Evolutionary conservation across 1,140 invertebrate species (phyloP).

Genomic region (Lasioglossum baleicum): DNA sequence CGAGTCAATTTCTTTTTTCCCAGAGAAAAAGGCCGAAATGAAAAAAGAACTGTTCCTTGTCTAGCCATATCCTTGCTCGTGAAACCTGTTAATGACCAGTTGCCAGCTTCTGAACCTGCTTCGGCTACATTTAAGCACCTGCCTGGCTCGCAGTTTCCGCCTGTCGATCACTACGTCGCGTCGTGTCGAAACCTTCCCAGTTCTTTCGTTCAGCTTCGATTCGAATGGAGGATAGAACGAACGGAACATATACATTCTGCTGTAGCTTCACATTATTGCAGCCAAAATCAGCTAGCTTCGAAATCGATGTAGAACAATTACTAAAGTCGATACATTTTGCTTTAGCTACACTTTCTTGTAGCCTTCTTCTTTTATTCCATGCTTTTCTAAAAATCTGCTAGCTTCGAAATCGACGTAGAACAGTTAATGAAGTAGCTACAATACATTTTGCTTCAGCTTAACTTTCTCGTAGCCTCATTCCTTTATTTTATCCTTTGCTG

Average conservation of each 20-base stretch:
- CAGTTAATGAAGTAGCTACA: too few relatives aligned
- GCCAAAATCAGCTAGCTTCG: too few relatives aligned
- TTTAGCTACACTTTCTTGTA: too few relatives aligned
- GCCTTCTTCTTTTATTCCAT: too few relatives aligned
- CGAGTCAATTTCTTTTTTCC: not conserved
- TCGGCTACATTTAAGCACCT: slow-evolving; percentile 14
- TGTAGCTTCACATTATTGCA: too few relatives aligned
- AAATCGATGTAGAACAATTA: too few relatives aligned
- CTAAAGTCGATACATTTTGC: too few relatives aligned
- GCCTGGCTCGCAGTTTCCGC: not conserved
- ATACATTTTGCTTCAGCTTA: too few relatives aligned
- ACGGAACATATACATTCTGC: not conserved
- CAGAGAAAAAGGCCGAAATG: not conserved
- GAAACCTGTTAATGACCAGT: slow-evolving; percentile 42
- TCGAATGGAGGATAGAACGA: not conserved
- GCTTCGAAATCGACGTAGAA: too few relatives aligned
- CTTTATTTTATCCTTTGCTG: too few relatives aligned
- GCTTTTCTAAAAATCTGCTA: too few relatives aligned
- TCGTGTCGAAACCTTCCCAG: slow-evolving; percentile 3
- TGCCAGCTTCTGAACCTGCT: slow-evolving; percentile 22
- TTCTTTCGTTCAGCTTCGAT: slow-evolving; percentile 22
- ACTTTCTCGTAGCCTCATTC: too few relatives aligned
- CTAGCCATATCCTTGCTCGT: slow-evolving; percentile 30
- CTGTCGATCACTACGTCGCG: slow-evolving; percentile 17
- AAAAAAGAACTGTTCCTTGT: slow-evolving; percentile 4